Evolutionary conservation across 2,113 vertebrate genomes (phyloP), one percentile per base, ranked within the genome.

Genomic region (Garra rufa): DNA sequence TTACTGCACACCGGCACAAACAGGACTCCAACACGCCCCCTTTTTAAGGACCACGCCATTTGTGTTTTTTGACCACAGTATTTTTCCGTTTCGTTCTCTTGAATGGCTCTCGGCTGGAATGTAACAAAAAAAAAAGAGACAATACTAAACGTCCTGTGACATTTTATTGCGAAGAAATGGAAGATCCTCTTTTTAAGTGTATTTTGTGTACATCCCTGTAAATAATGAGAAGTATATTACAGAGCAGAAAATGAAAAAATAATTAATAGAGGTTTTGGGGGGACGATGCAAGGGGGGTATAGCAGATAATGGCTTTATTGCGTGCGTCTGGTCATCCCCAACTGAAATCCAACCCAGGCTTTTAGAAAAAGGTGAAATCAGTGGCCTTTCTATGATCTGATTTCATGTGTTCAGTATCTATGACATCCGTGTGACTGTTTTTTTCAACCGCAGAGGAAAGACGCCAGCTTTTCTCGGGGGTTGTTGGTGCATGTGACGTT

Each of bases 191-290:
- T 91, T 94, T 94, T 93, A 91, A 95, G 92, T 94, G 94, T 95
- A 95, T 95, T 94, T 95, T 95, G 93, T 95, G 94, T 95, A 95
- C 92, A 94, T 95, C 93, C 86, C 87, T 94, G 94, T 95, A 95
- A 94, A 95, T 95, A 95, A 90, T 93, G 89, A 92, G 92, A 92
- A 93, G 90, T 88, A 89, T 88, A 88, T 86, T 80, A 81, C 82
- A 76, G 57, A 67, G 69, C 43, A 85, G 92, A 92, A 91, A 85
- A 91, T 90, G 90, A 85, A 92, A 83, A 92, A 87, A 93, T 91
- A 85, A 92, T 86, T 94, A 89, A 93, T 93, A 84, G 91, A 87
- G 93, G 90, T 88, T 85, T 52, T 34, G 34, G 61, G 90, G 86
- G 83, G 74, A 89, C 34, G 80, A 88, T 77, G 87, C 63, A 79